Evolutionary conservation across 2,113 vertebrate species (phyloP), one percentile per base, ranked within the genome.

Genomic region (Chloropsis cyanopogon): DNA sequence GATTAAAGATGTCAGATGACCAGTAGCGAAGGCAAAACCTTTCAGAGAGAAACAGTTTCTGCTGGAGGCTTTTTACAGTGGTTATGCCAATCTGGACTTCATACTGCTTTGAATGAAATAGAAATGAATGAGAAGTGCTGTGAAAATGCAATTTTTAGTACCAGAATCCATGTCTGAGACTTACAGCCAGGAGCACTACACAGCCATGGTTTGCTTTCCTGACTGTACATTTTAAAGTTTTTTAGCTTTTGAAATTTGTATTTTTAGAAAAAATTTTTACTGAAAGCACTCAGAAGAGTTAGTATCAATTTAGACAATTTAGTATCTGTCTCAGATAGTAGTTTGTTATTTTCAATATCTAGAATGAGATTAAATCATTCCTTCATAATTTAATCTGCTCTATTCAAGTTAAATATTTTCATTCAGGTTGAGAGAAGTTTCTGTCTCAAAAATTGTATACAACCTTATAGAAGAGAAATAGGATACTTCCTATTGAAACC

Each of bases 241-340:
- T 72, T 79, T 39, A 60, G 7, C 17, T 93, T 72, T 53, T 95
- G 31, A 92, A 92, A 86, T 88, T 90, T 6, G 12, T 80, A n/a
- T 35, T 56, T 96, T 93, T 92, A 50, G 77, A 68, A 83, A 93
- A 24, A 92, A 77, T 3, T 18, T 90, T 94, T 90, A 90, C 69
- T 59, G 47, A 91, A 94, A 94, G 37, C 53, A 91, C 2, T 18
- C 88, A 54, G 33, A 89, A 78, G 86, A 92, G 5, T 75, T 37
- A 37, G 37, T 37, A 37, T 37, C 10, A 37, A 37, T 37, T 37
- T 37, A 37, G 37, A 37, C 37, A 59, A 35, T 21, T 53, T 35
- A 29, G 10, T 63, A 29, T 88, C 72, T 90, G 29, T 85, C 77
- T 91, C 73, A 86, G 69, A 68, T 42, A 93, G 82, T 50, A 70